Base-by-base conservation (phyloP, 2,797 vertebrate species). In the Phoxinus dragarum region DNA sequence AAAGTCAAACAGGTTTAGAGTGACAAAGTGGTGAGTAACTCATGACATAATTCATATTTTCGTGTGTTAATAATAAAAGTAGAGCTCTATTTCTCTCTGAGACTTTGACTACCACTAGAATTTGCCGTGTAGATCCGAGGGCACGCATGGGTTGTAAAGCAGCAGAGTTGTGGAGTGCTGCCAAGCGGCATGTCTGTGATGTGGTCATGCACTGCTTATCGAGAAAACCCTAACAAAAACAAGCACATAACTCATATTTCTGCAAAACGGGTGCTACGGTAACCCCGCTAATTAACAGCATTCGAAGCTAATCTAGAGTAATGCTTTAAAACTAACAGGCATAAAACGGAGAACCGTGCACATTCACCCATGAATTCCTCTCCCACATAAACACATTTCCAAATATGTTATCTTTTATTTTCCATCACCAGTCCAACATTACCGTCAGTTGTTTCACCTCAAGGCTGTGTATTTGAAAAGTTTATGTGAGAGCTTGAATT, bases 71-170 rank as follows among this genome's bases (percentile, higher is more conserved):
- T 85, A 82, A 80, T 81, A 87, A 82, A 78, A 86, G 66, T 7
- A 72, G 67, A 21, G 68, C 64, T 73, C 69, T 40, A 71, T 86
- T 79, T 88, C 66, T 31, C 23, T 83, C 78, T 88, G 42, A 77
- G 61, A 82, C 31, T 73, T 64, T 23, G 34, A 71, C 74, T 67
- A 64, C 61, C 67, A 34, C 73, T 77, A 82, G 84, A 88, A 89
- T 86, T 88, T 91, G 84, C 78, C 83, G 14, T 86, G 19, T 81
- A 85, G 87, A 86, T 91, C 83, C 88, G 85, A 89, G 84, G 68
- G 84, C 64, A 72, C 16, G 83, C 73, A 40, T 79, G 31, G 59
- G 78, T 88, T 90, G 74, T 69, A 34, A 16, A 54, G 78, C 82
- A 87, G 75, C 27, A 36, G 17, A 40, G 68, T 76, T 82, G 84